Conservation (phyloP, 2,113 vertebrate genomes). For the Brevimyrus niger region DNA sequence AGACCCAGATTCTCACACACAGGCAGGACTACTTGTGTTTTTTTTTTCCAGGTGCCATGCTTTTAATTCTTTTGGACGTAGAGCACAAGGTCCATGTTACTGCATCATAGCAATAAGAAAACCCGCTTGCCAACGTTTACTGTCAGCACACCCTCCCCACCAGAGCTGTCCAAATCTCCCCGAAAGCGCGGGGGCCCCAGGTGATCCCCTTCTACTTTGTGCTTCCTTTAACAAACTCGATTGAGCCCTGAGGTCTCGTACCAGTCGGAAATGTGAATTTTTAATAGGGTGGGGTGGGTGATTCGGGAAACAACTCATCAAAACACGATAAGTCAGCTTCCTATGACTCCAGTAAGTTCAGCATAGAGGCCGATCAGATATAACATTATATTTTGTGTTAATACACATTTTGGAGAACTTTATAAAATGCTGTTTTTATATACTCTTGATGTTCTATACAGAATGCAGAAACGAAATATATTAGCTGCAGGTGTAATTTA, state of each 20-base stretch:
- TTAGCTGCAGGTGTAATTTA: not conserved
- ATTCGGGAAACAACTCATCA: not conserved
- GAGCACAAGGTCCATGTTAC: conserved; percentile 10
- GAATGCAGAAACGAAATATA: not conserved
- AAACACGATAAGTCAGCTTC: not conserved
- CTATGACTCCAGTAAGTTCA: not conserved
- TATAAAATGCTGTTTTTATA: conserved; percentile 2
- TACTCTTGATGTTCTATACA: not conserved
- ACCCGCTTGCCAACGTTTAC: not conserved
- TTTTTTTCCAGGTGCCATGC: conserved; percentile 4
- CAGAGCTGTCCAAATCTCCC: not conserved
- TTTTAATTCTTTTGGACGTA: not conserved
- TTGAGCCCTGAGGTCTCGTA: not conserved
- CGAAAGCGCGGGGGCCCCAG: not conserved
- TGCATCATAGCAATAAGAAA: not conserved
- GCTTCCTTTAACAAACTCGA: not conserved
- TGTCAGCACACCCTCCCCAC: not conserved
- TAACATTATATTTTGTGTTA: not conserved
- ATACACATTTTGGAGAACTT: not conserved
- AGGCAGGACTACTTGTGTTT: conserved; percentile 11
- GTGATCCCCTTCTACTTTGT: not conserved
- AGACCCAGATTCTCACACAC: not conserved
- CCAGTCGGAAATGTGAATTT: conserved; percentile 33
- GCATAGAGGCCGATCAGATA: not conserved
- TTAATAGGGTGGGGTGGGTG: not conserved